Percentiles rank a stretch among this genome's conserved stretches.
Conservation (phyloP, 1,140 invertebrate species). For the Drosophila baimaii region DNA sequence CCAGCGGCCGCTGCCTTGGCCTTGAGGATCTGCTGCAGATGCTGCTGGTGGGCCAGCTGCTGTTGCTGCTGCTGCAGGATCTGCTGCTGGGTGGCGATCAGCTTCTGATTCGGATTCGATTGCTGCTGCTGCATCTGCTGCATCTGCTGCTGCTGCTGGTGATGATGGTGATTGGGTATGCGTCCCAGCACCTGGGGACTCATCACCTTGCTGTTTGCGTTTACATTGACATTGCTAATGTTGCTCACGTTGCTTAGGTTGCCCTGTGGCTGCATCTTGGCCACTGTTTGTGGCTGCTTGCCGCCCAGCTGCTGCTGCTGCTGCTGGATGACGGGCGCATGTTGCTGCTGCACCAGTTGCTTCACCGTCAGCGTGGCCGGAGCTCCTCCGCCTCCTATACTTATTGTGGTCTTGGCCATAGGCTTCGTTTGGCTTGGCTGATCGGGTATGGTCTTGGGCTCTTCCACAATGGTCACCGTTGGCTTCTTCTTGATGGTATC, state of each 20-base stretch:
- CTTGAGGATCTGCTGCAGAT: slow-evolving; percentile 80
- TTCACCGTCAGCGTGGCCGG: slow-evolving; percentile 77
- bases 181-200: slow-evolving; percentile 69
- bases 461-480: slow-evolving; percentile 76
- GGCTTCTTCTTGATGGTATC: slow-evolving; percentile 84
- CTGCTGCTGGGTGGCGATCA: slow-evolving; percentile 79
- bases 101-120: slow-evolving; percentile 74
- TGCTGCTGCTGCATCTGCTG: slow-evolving; percentile 62
- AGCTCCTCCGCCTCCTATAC: slow-evolving; percentile 46
- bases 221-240: slow-evolving; percentile 12
- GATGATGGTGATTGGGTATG: slow-evolving; percentile 73
- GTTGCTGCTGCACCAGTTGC: slow-evolving; percentile 80
- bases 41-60: slow-evolving; percentile 79
- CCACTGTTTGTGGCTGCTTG: slow-evolving; percentile 33
- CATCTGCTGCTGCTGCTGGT: slow-evolving; percentile 50
- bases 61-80: slow-evolving; percentile 80
- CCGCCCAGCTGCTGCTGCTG: slow-evolving; percentile 73
- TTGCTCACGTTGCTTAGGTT: slow-evolving; percentile 24
- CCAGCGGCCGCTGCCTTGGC: slow-evolving; percentile 77
- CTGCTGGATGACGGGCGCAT: slow-evolving; percentile 77
- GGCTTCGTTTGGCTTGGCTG: slow-evolving; percentile 45
- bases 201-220: slow-evolving; percentile 43
- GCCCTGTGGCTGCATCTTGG: slow-evolving; percentile 36
- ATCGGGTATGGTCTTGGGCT: slow-evolving; percentile 75
- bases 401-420: slow-evolving; percentile 68